Evolutionary conservation across 2,113 vertebrate species (phyloP).

Genomic region (Laticauda laticaudata): DNA sequence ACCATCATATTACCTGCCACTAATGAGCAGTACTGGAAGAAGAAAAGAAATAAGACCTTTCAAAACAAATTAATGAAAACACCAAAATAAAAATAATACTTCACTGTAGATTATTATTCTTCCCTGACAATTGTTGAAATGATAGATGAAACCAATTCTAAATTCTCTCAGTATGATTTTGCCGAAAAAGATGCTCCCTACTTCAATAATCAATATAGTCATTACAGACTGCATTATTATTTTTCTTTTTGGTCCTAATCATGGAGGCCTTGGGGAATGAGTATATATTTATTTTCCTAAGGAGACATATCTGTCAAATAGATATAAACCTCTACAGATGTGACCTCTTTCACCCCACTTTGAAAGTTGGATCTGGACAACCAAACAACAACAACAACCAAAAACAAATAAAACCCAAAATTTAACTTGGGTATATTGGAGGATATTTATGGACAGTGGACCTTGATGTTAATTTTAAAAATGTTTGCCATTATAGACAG

Average conservation of each 20-base stretch:
- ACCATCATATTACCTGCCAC: not conserved
- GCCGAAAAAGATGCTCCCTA: slow-evolving; percentile 64
- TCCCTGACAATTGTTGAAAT: slow-evolving; percentile 60
- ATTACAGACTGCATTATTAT: slow-evolving; percentile 58
- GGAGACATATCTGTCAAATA: slow-evolving; percentile 18
- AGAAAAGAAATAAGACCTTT: slow-evolving; percentile 45
- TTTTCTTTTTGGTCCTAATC: slow-evolving; percentile 50
- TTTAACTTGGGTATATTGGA: no score
- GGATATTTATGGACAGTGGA: no score
- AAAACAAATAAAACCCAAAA: no score
- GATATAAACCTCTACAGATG: slow-evolving; percentile 37
- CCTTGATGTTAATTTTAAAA: no score
- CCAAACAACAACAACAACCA: no score
- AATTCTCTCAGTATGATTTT: slow-evolving; percentile 53
- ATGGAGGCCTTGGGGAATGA: slow-evolving; percentile 14
- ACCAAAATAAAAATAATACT: slow-evolving; percentile 43
- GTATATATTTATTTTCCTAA: slow-evolving; percentile 4
- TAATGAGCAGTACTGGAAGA: not conserved
- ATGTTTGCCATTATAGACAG: no score
- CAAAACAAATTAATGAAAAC: slow-evolving; percentile 20
- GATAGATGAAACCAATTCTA: slow-evolving; percentile 55
- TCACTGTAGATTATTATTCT: slow-evolving; percentile 55
- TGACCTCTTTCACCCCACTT: slow-evolving; percentile 11
- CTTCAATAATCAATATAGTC: slow-evolving; percentile 60
- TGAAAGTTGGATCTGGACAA: not conserved